These are phyloP conservation scores for Timema podura DNA, from an alignment of 2,888 invertebrate species.

Conservation along the genomic window DNA sequence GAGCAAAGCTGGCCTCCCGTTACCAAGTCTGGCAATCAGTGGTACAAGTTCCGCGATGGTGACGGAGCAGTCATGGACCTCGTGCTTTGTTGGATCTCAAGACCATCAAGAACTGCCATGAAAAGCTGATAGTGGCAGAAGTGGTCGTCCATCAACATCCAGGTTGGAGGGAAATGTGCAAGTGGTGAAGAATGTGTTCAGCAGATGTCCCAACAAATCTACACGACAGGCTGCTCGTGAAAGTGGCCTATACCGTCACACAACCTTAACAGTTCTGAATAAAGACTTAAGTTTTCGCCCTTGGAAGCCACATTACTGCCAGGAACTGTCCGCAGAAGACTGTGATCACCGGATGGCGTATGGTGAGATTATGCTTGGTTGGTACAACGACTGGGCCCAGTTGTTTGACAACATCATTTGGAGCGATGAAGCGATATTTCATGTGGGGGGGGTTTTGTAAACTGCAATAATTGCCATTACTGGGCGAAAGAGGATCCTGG, in stretches of 20 bases:
- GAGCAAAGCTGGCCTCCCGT: no score
- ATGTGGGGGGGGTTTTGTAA: no score
- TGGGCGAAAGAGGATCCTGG: neutral
- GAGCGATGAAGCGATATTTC: neutral
- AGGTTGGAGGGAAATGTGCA: neutral
- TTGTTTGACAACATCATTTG: neutral
- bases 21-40: no score
- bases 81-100: no score
- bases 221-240: neutral
- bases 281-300: neutral
- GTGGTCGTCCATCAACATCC: neutral
- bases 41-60: no score
- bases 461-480: no score
- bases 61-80: no score
- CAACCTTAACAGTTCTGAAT: neutral
- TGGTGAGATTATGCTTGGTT: constrained; percentile 6
- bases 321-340: neutral
- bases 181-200: neutral
- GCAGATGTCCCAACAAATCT: neutral
- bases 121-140: neutral
- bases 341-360: neutral
- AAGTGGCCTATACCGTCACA: no score
- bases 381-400: neutral
- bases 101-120: neutral
- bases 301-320: neutral